Base-by-base conservation (phyloP, 2,113 vertebrate genomes). In the Actinemys pallida region DNA sequence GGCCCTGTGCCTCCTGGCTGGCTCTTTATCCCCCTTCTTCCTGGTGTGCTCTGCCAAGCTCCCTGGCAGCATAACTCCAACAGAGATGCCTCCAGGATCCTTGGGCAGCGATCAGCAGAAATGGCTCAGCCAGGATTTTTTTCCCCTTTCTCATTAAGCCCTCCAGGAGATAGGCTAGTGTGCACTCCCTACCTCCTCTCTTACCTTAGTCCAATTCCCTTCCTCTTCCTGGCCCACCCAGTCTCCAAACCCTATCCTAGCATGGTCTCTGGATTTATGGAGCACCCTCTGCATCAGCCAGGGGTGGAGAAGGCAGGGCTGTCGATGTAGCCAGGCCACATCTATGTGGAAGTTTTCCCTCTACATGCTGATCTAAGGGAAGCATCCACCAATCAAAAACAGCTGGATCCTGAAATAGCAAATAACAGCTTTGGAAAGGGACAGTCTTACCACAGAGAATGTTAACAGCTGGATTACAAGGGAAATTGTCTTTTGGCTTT, bases 101-200 rank as follows among this genome's bases (percentile, higher is more conserved):
- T 76, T 76, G 39, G 22, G 42, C 10, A 45, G 42, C 13, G 3
- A 25, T 76, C 42, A 76, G 24, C 5, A 76, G 24, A 45, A 76
- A 47, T 76, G 13, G 5, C 12, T 78, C 75, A 47, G 11, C 5
- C 24, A 87, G 54, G 27, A 62, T 31, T n/a, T 10, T 59, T 91
- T 45, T 4, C 2, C 35, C 4, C 16, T 62, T 47, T n/a, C 76
- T 54, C 31, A 13, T 83, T 56, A 79, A 56, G 16, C 52, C 17
- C 10, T 45, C 1, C 45, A 78, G 79, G 6, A 42, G 52, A 12
- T 2, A 0, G 25, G 19, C 50, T 65, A 72, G 1, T 27, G 42
- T 39, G n/a, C 17, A 17, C n/a, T 20, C 39, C 42, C 22, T 47
- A 27, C 13, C 42, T 78, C 11, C 42, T 4, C 42, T 27, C 24